A percentile compares a stretch with the other conserved stretches of the same genome.
phyloP scores from a whole-genome alignment of 2,113 vertebrate species.

The Corydoras sp. region DNA sequence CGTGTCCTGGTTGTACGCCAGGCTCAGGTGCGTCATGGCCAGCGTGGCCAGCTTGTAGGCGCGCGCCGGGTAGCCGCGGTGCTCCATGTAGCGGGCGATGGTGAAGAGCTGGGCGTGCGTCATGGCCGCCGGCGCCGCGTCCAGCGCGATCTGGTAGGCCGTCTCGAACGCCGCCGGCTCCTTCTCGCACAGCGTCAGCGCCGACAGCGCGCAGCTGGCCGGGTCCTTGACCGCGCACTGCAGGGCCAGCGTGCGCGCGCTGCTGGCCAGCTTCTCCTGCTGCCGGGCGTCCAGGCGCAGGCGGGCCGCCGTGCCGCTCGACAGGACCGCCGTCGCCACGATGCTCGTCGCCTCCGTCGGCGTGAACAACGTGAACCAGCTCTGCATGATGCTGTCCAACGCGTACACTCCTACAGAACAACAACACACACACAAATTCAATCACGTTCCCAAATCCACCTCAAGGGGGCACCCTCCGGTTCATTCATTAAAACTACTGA shows the following conservation, averaged over 20 bases:
- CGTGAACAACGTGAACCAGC: slow-evolving; percentile 97
- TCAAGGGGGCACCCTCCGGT: too few species aligned
- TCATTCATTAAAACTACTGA: too few species aligned
- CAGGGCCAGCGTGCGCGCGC: slow-evolving; percentile 86
- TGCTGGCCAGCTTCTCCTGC: slow-evolving; percentile 92
- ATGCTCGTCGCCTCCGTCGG: slow-evolving; percentile 97
- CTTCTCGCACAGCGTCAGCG: slow-evolving; percentile 94
- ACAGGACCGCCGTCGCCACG: slow-evolving; percentile 91
- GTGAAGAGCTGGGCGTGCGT: slow-evolving; percentile 97
- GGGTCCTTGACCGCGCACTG: slow-evolving; percentile 98
- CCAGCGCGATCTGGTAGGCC: slow-evolving; percentile 95
- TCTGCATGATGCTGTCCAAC: slow-evolving; percentile 93
- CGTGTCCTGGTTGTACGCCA: slow-evolving; percentile 98
- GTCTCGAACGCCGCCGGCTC: slow-evolving; percentile 98
- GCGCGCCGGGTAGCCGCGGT: slow-evolving; percentile 92
- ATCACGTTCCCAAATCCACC: neutral
- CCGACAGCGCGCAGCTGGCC: slow-evolving; percentile 94
- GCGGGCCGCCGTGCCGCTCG: slow-evolving; percentile 92
- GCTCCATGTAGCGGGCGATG: slow-evolving; percentile 98
- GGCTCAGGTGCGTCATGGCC: slow-evolving; percentile 96
- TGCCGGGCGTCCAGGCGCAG: slow-evolving; percentile 92
- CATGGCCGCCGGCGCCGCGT: slow-evolving; percentile 91
- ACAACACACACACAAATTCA: neutral
- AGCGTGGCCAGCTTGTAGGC: slow-evolving; percentile 94
- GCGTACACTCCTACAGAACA: slow-evolving; percentile 76